Conservation (phyloP, 2,113 vertebrate species). For the Egretta garzetta region DNA sequence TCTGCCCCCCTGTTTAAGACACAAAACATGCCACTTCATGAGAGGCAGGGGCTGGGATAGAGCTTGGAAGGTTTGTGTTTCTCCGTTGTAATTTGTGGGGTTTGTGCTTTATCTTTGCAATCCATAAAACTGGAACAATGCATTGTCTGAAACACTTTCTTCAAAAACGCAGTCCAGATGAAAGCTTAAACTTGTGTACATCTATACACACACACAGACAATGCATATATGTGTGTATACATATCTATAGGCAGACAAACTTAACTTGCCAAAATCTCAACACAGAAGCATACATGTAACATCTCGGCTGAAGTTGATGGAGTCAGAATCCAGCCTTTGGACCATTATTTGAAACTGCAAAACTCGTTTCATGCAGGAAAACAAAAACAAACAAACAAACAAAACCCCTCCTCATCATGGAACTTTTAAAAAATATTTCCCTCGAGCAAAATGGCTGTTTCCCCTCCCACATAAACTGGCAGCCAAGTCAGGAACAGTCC, state of each 20-base stretch:
- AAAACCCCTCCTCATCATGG: conserved; percentile 56
- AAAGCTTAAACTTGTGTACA: conserved; percentile 22
- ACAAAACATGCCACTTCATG: background rate
- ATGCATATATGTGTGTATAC: background rate
- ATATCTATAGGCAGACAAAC: background rate
- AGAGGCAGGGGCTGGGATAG: background rate
- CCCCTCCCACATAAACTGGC: conserved; percentile 72
- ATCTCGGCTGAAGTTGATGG: background rate
- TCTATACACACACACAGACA: background rate
- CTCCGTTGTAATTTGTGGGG: background rate
- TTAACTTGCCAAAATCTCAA: background rate
- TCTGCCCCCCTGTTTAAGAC: background rate
- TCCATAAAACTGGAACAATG: conserved; percentile 10
- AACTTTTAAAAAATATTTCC: conserved; percentile 63
- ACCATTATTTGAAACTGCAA: conserved; percentile 29
- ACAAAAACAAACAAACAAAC: conserved; percentile 63
- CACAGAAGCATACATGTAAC: background rate
- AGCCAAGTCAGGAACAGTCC: conserved; percentile 71
- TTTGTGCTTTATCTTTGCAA: conserved; percentile 37
- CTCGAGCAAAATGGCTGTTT: conserved; percentile 71
- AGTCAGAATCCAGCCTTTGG: conserved; percentile 41
- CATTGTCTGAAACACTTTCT: background rate
- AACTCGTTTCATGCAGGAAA: conserved; percentile 45
- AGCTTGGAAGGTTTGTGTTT: background rate
- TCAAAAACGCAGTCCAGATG: conserved; percentile 23